Evolutionary conservation across 2,888 invertebrate genomes (phyloP), one percentile per base, ranked within the genome.

Genomic region (Aromia moschata): DNA sequence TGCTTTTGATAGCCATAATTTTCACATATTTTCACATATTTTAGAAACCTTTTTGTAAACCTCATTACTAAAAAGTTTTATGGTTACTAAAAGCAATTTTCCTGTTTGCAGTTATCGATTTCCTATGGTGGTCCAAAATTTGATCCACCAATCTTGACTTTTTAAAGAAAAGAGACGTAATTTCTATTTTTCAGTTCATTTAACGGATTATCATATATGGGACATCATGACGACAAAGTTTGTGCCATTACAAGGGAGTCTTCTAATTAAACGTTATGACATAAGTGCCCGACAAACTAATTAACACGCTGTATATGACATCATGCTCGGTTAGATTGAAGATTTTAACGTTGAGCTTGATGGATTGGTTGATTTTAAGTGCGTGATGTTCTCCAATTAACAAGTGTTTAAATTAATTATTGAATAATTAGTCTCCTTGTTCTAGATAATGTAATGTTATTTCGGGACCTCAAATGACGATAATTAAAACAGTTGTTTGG

Each of bases 371-470:
- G 74, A 74, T 74, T 74, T 71, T 70, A 56, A 60, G 71, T 77
- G 77, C 78, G 77, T 77, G 77, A 74, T 77, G 72, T 74, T 72
- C 73, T 73, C 72, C 74, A 76, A 76, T 77, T 77, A 75, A 74
- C 74, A 70, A 76, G 77, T 76, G 75, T 77, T 77, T 78, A 77
- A 78, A 76, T 77, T 77, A 77, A 78, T 77, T 77, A 78, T 74
- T 71, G 65, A 65, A 71, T 74, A 74, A 74, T 71, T 70, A 71
- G 66, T 67, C 58, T 62, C 60, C 65, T 59, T 64, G 71, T 69
- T 70, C 69, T 58, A 66, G 60, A 67, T 71, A 69, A 66, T 67
- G 56, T 70, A 68, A 71, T 68, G 70, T 65, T 62, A 67, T 71
- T 70, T 69, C 63, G 52, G 69, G 58, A 55, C 37, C 44, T 62